Evolutionary conservation across 2,888 invertebrate genomes (phyloP).

Genomic region (Oscheius sp.): DNA sequence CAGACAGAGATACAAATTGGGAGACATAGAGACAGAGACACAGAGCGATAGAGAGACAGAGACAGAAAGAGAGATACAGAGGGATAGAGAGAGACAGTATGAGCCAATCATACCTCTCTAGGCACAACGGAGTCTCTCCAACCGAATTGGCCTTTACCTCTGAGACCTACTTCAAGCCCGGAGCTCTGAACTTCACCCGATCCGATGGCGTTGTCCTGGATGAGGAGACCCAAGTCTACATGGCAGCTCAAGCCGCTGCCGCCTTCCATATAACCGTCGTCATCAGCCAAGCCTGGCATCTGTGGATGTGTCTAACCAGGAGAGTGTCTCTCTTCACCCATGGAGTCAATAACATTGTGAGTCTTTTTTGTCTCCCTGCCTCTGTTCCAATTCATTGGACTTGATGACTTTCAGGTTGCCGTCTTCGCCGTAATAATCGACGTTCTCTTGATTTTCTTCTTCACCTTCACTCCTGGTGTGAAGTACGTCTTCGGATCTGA

Average conservation of each 20-base stretch:
- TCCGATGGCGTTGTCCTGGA: constrained; percentile 37
- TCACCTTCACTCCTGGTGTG: constrained; percentile 62
- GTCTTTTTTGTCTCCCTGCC: background rate
- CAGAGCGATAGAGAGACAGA: too few species aligned
- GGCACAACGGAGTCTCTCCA: constrained; percentile 49
- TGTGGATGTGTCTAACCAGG: constrained; percentile 65
- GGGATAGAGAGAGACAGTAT: too few species aligned
- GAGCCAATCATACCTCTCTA: background rate
- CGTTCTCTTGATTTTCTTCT: constrained; percentile 54
- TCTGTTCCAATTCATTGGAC: background rate
- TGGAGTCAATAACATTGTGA: constrained; percentile 60
- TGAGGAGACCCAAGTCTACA: constrained; percentile 46
- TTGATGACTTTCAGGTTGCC: constrained; percentile 39
- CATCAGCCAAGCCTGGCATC: constrained; percentile 50
- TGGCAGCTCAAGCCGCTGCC: constrained; percentile 50
- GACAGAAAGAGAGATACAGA: background rate
- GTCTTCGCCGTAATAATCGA: constrained; percentile 61
- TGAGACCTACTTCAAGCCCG: constrained; percentile 45
- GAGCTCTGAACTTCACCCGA: constrained; percentile 44
- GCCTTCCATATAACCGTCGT: constrained; percentile 52
- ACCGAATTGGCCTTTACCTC: constrained; percentile 49
- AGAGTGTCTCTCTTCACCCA: constrained; percentile 63
- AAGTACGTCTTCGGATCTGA: constrained; percentile 55
- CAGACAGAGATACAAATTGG: background rate
- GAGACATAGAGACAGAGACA: background rate